A percentile compares a stretch with the other conserved stretches of the same genome.
Evolutionary conservation across 2,113 vertebrate genomes (phyloP).

Genomic region (Capreolus pygargus): DNA sequence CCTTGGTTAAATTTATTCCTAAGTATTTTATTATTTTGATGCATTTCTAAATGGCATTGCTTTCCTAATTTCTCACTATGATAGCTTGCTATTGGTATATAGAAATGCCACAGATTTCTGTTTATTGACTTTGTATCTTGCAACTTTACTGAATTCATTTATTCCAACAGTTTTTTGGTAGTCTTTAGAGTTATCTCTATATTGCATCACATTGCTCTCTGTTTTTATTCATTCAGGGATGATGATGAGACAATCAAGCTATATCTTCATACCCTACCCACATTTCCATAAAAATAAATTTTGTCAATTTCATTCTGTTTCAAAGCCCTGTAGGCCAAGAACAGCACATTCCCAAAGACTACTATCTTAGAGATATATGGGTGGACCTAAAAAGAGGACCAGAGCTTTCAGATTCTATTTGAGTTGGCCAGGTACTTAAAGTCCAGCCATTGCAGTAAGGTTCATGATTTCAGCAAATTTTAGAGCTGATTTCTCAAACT

Average conservation of each 20-base stretch:
- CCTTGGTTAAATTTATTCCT: neutral
- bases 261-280: neutral
- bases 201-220: neutral
- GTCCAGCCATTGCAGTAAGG: neutral
- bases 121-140: neutral
- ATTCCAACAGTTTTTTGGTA: neutral
- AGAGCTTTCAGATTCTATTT: slow-evolving; percentile 48
- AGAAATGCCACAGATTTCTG: neutral
- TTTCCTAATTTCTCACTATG: neutral
- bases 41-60: neutral
- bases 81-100: neutral
- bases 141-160: neutral
- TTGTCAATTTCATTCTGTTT: slow-evolving; percentile 16
- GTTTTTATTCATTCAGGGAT: neutral
- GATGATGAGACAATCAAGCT: neutral
- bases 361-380: neutral
- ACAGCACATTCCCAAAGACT: neutral
- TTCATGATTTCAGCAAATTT: slow-evolving; percentile 28
- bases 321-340: slow-evolving; percentile 21
- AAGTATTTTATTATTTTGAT: neutral
- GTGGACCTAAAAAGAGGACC: neutral
- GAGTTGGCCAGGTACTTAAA: slow-evolving; percentile 18
- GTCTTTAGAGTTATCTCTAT: neutral
- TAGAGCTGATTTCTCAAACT: slow-evolving; percentile 43
- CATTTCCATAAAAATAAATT: neutral